phyloP scores from a whole-genome alignment of 1,140 invertebrate species.

The Teleogryllus occipitalis region DNA sequence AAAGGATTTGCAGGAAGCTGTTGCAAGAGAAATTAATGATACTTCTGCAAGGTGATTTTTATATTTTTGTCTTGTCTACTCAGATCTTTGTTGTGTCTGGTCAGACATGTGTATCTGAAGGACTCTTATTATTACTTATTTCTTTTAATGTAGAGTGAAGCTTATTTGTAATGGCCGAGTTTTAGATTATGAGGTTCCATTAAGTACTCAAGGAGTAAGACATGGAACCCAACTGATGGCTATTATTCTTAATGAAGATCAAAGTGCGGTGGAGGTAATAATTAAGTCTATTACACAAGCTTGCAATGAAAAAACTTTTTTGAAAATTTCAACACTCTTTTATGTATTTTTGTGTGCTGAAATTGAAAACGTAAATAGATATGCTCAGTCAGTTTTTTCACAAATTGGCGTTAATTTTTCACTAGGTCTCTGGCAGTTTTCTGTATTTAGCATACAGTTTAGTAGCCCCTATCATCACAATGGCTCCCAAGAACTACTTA shows the following conservation, averaged over 20 bases:
- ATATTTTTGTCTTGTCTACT: background rate
- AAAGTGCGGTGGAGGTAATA: slow-evolving; percentile 31
- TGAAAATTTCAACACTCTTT: background rate
- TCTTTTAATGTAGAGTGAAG: slow-evolving; percentile 45
- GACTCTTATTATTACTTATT: background rate
- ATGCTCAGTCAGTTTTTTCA: too few species aligned
- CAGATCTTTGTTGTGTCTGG: background rate
- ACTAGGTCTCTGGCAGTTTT: too few species aligned
- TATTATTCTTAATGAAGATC: slow-evolving; percentile 43
- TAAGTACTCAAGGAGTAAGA: slow-evolving; percentile 50
- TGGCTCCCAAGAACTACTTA: too few species aligned
- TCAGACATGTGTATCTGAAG: background rate
- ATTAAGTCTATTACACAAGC: background rate
- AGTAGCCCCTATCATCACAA: too few species aligned
- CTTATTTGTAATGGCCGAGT: slow-evolving; percentile 57
- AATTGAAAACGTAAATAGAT: too few species aligned
- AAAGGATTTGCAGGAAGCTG: slow-evolving; percentile 43
- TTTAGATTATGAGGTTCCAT: slow-evolving; percentile 40
- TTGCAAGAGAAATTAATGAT: slow-evolving; percentile 42
- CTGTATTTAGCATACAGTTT: too few species aligned
- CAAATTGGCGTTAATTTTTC: too few species aligned
- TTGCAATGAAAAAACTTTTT: background rate
- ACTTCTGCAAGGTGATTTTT: slow-evolving; percentile 35
- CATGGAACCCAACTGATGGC: slow-evolving; percentile 61
- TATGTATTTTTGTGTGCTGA: too few species aligned